Conservation (phyloP, 2,888 invertebrate species). For the Isotomurus palustris region DNA sequence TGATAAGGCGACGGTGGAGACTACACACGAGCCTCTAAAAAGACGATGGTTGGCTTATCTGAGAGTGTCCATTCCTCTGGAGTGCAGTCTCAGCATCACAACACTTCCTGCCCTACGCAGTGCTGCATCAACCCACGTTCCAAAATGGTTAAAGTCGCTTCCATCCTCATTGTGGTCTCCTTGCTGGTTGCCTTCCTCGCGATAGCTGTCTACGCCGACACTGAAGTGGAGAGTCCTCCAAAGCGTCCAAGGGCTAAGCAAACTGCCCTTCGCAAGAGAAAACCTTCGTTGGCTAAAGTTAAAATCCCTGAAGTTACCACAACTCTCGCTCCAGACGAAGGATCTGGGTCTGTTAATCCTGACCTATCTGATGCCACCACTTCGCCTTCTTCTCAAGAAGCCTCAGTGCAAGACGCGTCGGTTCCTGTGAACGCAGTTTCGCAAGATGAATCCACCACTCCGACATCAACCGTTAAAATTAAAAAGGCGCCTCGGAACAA, state of each 20-base stretch:
- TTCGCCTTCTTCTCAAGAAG: background rate
- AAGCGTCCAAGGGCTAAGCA: background rate
- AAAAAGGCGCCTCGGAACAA: background rate
- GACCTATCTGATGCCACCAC: constrained; percentile 12
- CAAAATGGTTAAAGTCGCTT: constrained; percentile 32
- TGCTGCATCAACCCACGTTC: constrained; percentile 5
- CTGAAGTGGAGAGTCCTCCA: background rate
- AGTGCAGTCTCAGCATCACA: background rate
- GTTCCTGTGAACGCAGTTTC: background rate
- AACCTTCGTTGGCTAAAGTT: background rate
- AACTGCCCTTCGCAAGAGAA: background rate
- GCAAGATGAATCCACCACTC: background rate
- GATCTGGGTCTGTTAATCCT: no score
- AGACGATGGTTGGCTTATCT: background rate
- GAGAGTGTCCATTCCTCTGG: background rate
- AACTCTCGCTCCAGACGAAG: background rate
- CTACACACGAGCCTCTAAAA: background rate
- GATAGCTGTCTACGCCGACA: background rate
- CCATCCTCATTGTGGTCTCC: constrained; percentile 13
- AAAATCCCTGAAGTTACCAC: no score
- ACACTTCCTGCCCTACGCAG: constrained; percentile 3
- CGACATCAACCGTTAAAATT: background rate
- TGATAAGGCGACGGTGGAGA: background rate
- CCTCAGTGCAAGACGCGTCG: background rate
- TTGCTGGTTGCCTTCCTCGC: constrained; percentile 15